Evolutionary conservation across 2,113 vertebrate species (phyloP).

Genomic region (Spea bombifrons): DNA sequence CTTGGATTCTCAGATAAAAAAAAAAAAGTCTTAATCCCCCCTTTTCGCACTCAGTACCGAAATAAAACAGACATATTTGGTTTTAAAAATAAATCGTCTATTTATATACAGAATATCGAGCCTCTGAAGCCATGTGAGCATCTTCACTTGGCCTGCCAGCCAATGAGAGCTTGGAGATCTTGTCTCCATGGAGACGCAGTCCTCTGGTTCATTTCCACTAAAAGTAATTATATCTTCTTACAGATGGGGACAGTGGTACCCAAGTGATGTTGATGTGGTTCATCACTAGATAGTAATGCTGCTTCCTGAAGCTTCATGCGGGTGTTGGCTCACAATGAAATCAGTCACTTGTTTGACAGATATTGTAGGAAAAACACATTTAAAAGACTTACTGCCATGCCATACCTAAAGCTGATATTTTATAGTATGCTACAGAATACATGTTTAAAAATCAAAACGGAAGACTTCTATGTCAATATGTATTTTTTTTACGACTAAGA

Average conservation of each 20-base stretch:
- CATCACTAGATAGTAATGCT: slow-evolving; percentile 1
- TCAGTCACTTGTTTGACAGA: background rate
- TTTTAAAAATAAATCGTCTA: slow-evolving; percentile 8
- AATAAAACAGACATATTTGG: slow-evolving; percentile 15
- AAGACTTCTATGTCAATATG: no score
- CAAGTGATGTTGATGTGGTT: slow-evolving; percentile 11
- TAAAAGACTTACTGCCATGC: background rate
- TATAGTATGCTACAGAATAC: no score
- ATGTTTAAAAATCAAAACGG: no score
- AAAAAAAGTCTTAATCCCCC: background rate
- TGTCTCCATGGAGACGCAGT: slow-evolving; percentile 15
- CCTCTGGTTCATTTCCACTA: slow-evolving; percentile 10
- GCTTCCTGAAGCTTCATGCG: background rate
- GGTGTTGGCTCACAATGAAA: background rate
- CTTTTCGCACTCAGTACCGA: background rate
- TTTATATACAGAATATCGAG: background rate
- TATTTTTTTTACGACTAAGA: no score
- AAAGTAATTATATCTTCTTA: slow-evolving; percentile 22
- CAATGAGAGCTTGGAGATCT: background rate
- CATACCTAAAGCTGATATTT: no score
- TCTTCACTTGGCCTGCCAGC: background rate
- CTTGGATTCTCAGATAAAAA: background rate
- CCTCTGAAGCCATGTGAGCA: background rate
- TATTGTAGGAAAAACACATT: background rate
- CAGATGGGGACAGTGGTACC: slow-evolving; percentile 23